Evolutionary conservation across 2,888 invertebrate species (phyloP).

Genomic region (Elmis aenea): DNA sequence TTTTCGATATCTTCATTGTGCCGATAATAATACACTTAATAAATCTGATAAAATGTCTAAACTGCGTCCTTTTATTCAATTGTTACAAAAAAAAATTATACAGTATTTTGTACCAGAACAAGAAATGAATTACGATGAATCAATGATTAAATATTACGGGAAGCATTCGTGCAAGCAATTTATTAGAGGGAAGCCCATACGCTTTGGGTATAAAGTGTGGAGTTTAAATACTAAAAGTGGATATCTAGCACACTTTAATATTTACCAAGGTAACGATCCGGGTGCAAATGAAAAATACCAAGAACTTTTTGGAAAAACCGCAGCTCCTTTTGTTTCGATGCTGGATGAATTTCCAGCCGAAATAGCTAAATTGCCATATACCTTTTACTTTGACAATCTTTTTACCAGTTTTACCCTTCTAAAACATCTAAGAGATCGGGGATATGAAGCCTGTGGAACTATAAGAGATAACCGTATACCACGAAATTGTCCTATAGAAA

Average conservation of each 20-base stretch:
- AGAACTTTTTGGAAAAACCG: slow-evolving; percentile 1
- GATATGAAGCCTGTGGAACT: no score
- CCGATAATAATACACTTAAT: slow-evolving; percentile 5
- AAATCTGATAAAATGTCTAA: neutral
- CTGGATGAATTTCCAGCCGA: no score
- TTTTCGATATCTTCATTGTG: slow-evolving; percentile 13
- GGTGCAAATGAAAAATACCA: neutral
- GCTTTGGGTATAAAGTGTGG: neutral
- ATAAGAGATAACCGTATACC: no score
- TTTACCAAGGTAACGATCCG: slow-evolving; percentile 1
- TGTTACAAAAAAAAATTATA: slow-evolving; percentile 4
- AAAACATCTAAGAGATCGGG: no score
- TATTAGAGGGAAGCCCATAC: no score
- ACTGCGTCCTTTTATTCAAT: no score
- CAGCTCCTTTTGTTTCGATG: slow-evolving; percentile 3
- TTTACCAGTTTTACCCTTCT: no score
- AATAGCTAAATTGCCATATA: no score
- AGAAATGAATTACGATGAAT: slow-evolving; percentile 3
- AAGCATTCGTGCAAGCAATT: slow-evolving; percentile 2
- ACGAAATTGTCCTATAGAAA: no score
- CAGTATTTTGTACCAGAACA: slow-evolving; percentile 2
- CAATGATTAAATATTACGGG: neutral
- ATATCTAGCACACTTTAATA: neutral
- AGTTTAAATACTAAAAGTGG: neutral
- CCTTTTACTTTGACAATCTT: no score